Evolutionary conservation across 2,888 invertebrate genomes (phyloP), one percentile per base, ranked within the genome.

Genomic region (Ctenicera cuprea): DNA sequence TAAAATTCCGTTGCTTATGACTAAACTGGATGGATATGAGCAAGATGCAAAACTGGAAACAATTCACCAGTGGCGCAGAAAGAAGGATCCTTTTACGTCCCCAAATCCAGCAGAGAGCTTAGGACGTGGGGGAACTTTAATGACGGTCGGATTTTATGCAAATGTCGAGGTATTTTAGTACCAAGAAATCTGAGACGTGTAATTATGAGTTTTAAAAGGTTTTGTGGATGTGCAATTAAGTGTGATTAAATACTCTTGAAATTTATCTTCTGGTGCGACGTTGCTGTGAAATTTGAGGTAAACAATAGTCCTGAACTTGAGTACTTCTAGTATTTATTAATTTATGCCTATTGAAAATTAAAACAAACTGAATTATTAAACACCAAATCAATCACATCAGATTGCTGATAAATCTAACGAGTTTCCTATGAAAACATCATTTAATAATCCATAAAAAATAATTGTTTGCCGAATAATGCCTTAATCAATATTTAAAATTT

Each of bases 171-270:
- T 20, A 22, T 50, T 50, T 50, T 50, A 50, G 22, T 22, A 20
- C 22, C 3, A 12, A 12, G 50, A 50, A 50, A 50, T 50, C 22
- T 22, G 22, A 50, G 12, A 50, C 50, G 20, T 50, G 50, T 50
- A 50, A 22, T 50, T 50, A 22, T 22, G 50, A 50, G 22, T 22
- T 50, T 50, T 50, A 22, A 50, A 50, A 50, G 45, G 45, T 45
- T 45, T 45, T 45, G 45, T 18, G 45, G 45, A 45, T 45, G 45
- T 45, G 45, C 45, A 45, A 45, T 45, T 45, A 45, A 16, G 45
- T 16, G 45, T 18, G 18, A 45, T 45, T 45, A 45, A 45, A 45
- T 45, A 45, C 45, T 45, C 18, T 16, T 18, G 45, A 45, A 45
- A 45, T 18, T 45, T 45, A 16, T 45, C 7, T 45, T 45, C 11